Base-by-base conservation (phyloP, 2,113 vertebrate species). In the Atrichornis clamosus region DNA sequence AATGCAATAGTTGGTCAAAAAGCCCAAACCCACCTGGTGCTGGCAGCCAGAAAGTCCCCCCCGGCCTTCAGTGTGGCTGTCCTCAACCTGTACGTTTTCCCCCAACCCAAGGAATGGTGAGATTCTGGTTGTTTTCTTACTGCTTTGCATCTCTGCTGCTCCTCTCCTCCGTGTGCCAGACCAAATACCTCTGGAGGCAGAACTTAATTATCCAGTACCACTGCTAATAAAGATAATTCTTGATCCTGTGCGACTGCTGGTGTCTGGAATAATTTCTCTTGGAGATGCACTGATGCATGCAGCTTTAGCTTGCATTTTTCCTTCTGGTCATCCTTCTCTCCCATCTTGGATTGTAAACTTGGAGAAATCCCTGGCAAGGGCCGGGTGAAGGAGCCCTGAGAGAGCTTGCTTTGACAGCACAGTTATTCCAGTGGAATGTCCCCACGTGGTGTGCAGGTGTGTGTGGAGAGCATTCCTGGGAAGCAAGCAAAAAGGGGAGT, bases 141-240 rank as follows among this genome's bases (percentile, higher is more conserved):
- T 76, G 44, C 18, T 78, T 69, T 62, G 47, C 23, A 67, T 56
- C 53, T 62, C 68, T 53, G 27, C 11, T 80, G 14, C 11, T 73
- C 44, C 26, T 85, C 41, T 47, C 47, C 5, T 4, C 63, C 10
- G 0, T 16, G 53, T 73, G 49, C 28, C 5, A 33, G 62, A 50
- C 59, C 53, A 26, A 55, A 58, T 58, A 72, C 59, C 60, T 84
- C 84, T 91, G 7, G 16, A 82, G 69, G 88, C 30, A 67, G 50
- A 79, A 44, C 55, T 69, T 69, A 37, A 52, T 87, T 77, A 32
- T 53, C 49, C 7, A 3, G 10, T 89, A 56, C 41, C 0, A 0
- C 23, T 53, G 44, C 56, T 89, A 95, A 96, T 94, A 92, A 97
- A 96, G 33, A 60, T n/a, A 46, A 67, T 87, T 93, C 65, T 72